These are phyloP conservation scores for Mungos mungo DNA, from an alignment of 2,113 vertebrate genomes.

Conservation along the genomic window DNA sequence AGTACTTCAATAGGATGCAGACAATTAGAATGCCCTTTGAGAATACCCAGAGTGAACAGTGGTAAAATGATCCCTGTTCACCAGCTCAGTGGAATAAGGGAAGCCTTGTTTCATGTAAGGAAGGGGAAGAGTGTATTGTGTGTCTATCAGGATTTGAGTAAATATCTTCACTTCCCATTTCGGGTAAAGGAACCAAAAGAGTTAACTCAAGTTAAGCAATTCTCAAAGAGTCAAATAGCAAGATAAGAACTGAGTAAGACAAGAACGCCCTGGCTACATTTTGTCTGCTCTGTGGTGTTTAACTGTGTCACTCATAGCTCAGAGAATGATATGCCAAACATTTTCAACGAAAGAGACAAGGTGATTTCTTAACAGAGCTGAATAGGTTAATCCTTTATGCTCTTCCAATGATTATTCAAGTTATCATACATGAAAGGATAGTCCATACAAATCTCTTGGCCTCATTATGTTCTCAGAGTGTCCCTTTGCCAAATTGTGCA, in stretches of 20 bases:
- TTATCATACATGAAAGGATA: neutral
- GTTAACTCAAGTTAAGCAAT: conserved; percentile 58
- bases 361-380: neutral
- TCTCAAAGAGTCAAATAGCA: conserved; percentile 23
- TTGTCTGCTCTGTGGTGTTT: neutral
- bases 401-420: neutral
- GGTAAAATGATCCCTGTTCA: conserved; percentile 66
- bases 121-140: neutral
- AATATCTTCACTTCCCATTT: conserved; percentile 51
- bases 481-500: neutral
- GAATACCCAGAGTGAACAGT: conserved; percentile 21
- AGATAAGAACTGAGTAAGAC: conserved; percentile 32
- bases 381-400: neutral
- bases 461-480: neutral
- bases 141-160: conserved; percentile 26
- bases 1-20: conserved; percentile 36
- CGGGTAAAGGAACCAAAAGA: conserved; percentile 30
- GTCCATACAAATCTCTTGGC: neutral
- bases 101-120: conserved; percentile 55
- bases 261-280: neutral
- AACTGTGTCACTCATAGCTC: neutral
- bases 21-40: conserved; percentile 41
- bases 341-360: conserved; percentile 15
- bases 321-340: neutral
- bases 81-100: conserved; percentile 58